Percentiles rank a stretch among this genome's conserved stretches.
phyloP scores from a whole-genome alignment of 1,140 invertebrate genomes.

The Drosophila takahashii region DNA sequence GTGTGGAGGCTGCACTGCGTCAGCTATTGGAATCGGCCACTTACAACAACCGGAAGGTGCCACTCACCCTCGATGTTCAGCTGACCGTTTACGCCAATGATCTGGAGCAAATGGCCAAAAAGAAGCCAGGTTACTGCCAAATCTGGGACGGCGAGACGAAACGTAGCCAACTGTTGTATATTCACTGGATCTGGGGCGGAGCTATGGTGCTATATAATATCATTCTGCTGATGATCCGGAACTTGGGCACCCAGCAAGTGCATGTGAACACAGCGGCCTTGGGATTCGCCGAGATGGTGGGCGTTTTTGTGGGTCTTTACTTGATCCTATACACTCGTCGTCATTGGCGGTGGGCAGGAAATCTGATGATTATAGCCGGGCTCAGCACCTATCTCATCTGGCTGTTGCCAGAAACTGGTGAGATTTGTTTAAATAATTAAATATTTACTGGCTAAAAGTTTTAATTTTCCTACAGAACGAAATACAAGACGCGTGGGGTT shows the following conservation, averaged over 20 bases:
- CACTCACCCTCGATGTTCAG: constrained; percentile 73
- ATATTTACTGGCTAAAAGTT: neutral
- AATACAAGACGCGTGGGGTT: constrained; percentile 65
- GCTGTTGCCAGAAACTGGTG: constrained; percentile 67
- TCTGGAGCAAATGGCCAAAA: constrained; percentile 51
- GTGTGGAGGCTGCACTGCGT: constrained; percentile 68
- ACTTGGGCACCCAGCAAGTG: constrained; percentile 76
- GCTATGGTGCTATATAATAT: constrained; percentile 82
- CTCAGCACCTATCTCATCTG: constrained; percentile 71
- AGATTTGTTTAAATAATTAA: neutral
- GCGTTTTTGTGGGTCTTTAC: constrained; percentile 80
- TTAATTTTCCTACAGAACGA: constrained; percentile 22
- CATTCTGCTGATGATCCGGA: constrained; percentile 83
- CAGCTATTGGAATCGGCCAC: constrained; percentile 78
- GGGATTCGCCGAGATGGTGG: constrained; percentile 83
- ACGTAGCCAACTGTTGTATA: constrained; percentile 63
- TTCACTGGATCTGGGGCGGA: constrained; percentile 80
- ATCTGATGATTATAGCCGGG: constrained; percentile 67
- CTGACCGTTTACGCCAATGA: constrained; percentile 66
- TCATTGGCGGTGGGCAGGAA: constrained; percentile 77
- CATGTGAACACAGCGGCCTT: constrained; percentile 83
- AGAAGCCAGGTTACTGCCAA: constrained; percentile 56
- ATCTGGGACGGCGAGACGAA: constrained; percentile 79
- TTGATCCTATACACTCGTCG: constrained; percentile 78
- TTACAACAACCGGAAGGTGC: constrained; percentile 81